Conservation (phyloP, 2,797 vertebrate species). For the Myoxocephalus aenaeus region DNA sequence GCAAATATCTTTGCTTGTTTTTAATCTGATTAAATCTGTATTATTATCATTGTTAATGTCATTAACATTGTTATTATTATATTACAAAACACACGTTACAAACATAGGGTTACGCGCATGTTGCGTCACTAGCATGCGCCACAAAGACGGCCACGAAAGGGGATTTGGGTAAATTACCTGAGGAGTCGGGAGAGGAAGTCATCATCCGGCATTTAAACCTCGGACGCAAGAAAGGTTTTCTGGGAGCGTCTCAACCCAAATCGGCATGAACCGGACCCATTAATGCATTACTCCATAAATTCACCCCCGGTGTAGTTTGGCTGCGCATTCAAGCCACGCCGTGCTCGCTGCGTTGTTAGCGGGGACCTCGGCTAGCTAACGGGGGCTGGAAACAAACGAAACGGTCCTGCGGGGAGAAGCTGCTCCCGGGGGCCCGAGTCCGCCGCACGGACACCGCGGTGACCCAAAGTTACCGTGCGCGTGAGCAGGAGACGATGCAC, state of each 20-base stretch:
- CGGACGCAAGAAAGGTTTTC: not conserved
- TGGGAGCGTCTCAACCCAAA: slow-evolving; percentile 6
- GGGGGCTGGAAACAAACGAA: slow-evolving; percentile 46
- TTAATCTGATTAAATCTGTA: not conserved
- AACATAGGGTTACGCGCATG: slow-evolving; percentile 45
- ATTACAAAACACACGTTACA: slow-evolving; percentile 19
- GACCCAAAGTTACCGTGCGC: slow-evolving; percentile 16
- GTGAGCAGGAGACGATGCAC: not conserved
- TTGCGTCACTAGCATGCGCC: slow-evolving; percentile 78
- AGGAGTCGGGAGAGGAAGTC: slow-evolving; percentile 54
- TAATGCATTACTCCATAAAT: not conserved
- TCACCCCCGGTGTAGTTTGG: not conserved
- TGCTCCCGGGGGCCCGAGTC: slow-evolving; percentile 6
- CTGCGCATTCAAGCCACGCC: not conserved
- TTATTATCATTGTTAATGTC: not conserved
- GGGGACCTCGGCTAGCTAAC: slow-evolving; percentile 45
- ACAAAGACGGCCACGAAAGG: slow-evolving; percentile 11
- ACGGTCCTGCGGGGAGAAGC: slow-evolving; percentile 1
- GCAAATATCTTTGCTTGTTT: not conserved
- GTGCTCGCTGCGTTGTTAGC: slow-evolving; percentile 36
- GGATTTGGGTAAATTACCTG: slow-evolving; percentile 48
- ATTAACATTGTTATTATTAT: not conserved
- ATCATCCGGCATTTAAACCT: slow-evolving; percentile 36
- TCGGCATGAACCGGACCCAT: not conserved
- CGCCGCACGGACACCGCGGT: not conserved